A percentile compares a stretch with the other conserved stretches of the same genome.
Evolutionary conservation across 2,113 vertebrate species (phyloP).

Genomic region (Lucifuga dentata): DNA sequence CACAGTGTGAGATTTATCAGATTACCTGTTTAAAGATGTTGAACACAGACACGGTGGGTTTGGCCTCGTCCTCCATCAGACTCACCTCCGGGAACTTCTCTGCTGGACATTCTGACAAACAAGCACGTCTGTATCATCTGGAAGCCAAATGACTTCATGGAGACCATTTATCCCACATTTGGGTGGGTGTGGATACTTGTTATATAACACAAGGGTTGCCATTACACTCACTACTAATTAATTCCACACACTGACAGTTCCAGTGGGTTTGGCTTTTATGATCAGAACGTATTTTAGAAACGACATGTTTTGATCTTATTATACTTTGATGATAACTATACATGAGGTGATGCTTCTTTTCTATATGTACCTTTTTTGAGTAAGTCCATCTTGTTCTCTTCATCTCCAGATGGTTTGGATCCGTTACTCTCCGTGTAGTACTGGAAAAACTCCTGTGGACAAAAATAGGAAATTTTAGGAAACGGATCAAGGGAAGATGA

Average conservation of each 20-base stretch:
- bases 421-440: constrained; percentile 85
- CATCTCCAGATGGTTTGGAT: constrained; percentile 74
- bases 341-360: no score
- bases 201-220: background rate
- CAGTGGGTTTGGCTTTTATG: constrained; percentile 1
- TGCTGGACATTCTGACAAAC: constrained; percentile 63
- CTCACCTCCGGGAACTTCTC: constrained; percentile 68
- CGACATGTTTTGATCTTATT: no score
- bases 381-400: constrained; percentile 92
- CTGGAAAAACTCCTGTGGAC: constrained; percentile 94
- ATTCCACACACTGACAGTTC: no score
- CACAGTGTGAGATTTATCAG: background rate
- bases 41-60: constrained; percentile 64
- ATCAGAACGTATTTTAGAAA: no score
- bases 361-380: constrained; percentile 88
- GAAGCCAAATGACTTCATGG: background rate
- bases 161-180: background rate
- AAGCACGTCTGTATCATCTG: fast-evolving
- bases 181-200: background rate
- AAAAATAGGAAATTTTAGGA: no score
- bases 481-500: background rate
- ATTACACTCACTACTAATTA: background rate
- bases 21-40: constrained; percentile 82
- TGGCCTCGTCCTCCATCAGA: constrained; percentile 70
- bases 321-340: no score